Evolutionary conservation across 2,797 vertebrate genomes (phyloP).

Genomic region (Molossus alvarezi): DNA sequence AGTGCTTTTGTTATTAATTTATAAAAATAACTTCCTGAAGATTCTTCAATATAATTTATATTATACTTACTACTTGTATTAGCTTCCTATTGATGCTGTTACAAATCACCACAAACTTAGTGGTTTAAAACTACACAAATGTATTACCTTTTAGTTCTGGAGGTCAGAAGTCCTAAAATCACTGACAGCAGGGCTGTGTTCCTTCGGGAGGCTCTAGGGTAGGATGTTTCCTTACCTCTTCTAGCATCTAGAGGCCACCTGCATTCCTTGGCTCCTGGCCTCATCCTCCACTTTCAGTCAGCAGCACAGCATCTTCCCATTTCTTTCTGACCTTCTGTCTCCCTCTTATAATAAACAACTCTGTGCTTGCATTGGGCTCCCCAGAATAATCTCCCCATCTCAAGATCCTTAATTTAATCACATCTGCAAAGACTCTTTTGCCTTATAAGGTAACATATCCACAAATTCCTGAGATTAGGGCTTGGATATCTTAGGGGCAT

Average conservation of each 20-base stretch:
- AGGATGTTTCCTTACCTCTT: not conserved
- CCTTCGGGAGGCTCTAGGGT: not conserved
- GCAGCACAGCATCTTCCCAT: not conserved
- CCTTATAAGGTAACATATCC: not conserved
- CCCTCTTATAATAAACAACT: not conserved
- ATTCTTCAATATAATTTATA: not conserved
- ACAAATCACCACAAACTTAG: slow-evolving; percentile 8
- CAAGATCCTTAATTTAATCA: slow-evolving; percentile 17
- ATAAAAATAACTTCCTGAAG: not conserved
- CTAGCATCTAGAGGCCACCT: not conserved
- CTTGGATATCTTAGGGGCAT: not conserved
- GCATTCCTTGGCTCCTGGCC: not conserved
- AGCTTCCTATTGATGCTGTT: slow-evolving; percentile 10
- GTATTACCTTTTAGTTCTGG: not conserved
- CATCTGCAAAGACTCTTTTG: not conserved
- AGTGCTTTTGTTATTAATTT: not conserved
- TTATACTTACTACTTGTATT: not conserved
- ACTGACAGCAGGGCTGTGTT: not conserved
- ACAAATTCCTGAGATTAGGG: not conserved
- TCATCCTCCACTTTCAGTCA: slow-evolving; percentile 3
- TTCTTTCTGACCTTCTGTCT: not conserved
- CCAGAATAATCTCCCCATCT: not conserved
- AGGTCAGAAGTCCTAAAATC: not conserved
- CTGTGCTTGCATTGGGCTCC: not conserved
- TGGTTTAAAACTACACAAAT: not conserved